Evolutionary conservation across 2,888 invertebrate species (phyloP), one percentile per base, ranked within the genome.

Genomic region (Macrosiphum euphorbiae): DNA sequence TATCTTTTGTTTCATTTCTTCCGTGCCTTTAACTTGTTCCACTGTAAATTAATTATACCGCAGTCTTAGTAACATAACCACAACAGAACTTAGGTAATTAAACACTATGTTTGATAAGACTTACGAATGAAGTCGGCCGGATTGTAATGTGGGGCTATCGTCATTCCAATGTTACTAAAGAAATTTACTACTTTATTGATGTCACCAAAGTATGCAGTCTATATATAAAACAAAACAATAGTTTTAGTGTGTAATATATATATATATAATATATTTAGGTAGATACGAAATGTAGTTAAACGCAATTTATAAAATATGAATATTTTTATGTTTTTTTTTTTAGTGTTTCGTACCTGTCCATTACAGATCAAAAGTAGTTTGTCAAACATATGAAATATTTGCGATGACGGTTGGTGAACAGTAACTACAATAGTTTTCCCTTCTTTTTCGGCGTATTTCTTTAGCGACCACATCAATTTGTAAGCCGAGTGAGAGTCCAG

Each of bases 301-400:
- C 7, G 67, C 16, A 8, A 41, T 20, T 3, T 35, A 78, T 35
- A 20, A 78, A 78, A 35, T 78, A 78, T 35, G 8, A 78, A 78
- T 8, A 78, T 78, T 35, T 78, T 20, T 8, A 35, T 35, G 16
- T 67, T 35, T 3, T 67, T n/a, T 35, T 13, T 90, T 50, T 47
- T 55, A 90, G n/a, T 28, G 35, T 94, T 92, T 11, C 35, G 13
- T 95, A 95, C 95, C 95, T 97, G 97, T 86, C 98, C 98, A 94
- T 97, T 97, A 95, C 97, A 97, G 89, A 97, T 96, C 94, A 97
- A 96, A 91, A 98, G 96, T 92, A 98, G 96, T 95, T 97, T 97
- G 96, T 97, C 97, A 96, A 98, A 98, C 96, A 97, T 97, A 96
- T 98, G 97, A 96, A 98, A 98, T 96, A 98, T 98, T 96, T 98